Conservation (phyloP, 2,888 invertebrate genomes). For the Tubiluchus corallicola region DNA sequence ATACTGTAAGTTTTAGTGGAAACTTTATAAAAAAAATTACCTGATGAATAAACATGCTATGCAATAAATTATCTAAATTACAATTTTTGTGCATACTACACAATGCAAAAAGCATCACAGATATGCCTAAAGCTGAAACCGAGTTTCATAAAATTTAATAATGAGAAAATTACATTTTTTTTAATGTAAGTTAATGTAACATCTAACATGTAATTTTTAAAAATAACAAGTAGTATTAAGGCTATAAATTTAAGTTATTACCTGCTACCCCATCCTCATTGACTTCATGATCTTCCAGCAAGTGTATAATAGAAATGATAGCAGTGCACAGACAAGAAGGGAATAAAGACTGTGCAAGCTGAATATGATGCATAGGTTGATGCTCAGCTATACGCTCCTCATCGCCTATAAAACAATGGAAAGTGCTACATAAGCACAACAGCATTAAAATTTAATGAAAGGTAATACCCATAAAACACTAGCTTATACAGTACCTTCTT, state of each 20-base stretch:
- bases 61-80: too few species aligned
- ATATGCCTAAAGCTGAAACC: too few species aligned
- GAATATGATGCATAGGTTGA: too few species aligned
- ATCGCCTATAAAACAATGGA: slow-evolving; percentile 20
- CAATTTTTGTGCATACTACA: too few species aligned
- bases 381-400: slow-evolving; percentile 23
- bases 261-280: slow-evolving; percentile 61
- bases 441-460: too few species aligned
- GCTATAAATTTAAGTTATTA: slow-evolving; percentile 14
- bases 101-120: too few species aligned
- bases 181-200: neutral
- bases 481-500: slow-evolving; percentile 22
- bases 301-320: slow-evolving; percentile 77
- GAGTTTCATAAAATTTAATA: neutral
- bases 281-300: slow-evolving; percentile 89
- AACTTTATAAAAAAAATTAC: too few species aligned
- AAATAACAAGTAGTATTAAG: slow-evolving; percentile 4
- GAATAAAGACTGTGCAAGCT: neutral
- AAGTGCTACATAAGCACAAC: too few species aligned
- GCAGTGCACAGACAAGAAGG: slow-evolving; percentile 49
- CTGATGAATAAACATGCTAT: too few species aligned
- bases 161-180: neutral
- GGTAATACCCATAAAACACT: too few species aligned
- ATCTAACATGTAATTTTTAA: neutral
- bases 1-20: too few species aligned